Evolutionary conservation across 1,140 invertebrate species (phyloP).

Genomic region (Capitella teleta): DNA sequence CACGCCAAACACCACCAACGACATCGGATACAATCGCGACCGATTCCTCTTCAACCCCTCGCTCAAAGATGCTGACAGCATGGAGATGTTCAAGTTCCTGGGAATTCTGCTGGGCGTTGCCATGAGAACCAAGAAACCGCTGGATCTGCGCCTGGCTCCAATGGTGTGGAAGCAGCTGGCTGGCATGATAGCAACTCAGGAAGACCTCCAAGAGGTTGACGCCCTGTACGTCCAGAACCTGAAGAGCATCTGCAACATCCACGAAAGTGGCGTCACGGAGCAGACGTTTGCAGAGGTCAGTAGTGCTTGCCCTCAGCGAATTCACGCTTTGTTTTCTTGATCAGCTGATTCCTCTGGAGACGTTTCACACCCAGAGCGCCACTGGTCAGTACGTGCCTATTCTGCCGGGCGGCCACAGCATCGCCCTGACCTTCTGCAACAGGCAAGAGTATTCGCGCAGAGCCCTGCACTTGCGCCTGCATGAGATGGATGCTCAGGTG

Average conservation of each 20-base stretch:
- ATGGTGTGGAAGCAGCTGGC: conserved; percentile 57
- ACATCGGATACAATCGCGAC: conserved; percentile 52
- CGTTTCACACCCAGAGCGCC: conserved; percentile 54
- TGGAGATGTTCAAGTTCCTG: conserved; percentile 49
- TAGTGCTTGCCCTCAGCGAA: conserved; percentile 1
- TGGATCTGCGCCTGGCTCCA: conserved; percentile 56
- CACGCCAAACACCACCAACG: conserved; percentile 35
- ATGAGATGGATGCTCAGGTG: conserved; percentile 54
- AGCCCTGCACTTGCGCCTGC: conserved; percentile 51
- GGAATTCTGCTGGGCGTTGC: conserved; percentile 92
- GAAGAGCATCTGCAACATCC: conserved; percentile 50
- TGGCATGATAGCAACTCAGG: conserved; percentile 49
- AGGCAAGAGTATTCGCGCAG: conserved; percentile 52
- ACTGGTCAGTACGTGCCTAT: conserved; percentile 52
- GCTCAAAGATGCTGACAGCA: conserved; percentile 45
- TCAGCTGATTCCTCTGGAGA: conserved; percentile 55
- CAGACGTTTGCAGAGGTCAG: conserved; percentile 53
- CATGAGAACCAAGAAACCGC: conserved; percentile 82
- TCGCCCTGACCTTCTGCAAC: conserved; percentile 53
- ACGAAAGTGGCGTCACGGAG: conserved; percentile 49
- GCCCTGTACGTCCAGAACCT: conserved; percentile 53
- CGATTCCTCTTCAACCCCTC: conserved; percentile 54
- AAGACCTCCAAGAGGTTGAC: conserved; percentile 57
- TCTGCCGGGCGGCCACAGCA: conserved; percentile 50
- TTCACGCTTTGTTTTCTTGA: too few species aligned